Percentiles rank a stretch among this genome's conserved stretches.
phyloP scores from a whole-genome alignment of 2,797 vertebrate species.

The Todus mexicanus region DNA sequence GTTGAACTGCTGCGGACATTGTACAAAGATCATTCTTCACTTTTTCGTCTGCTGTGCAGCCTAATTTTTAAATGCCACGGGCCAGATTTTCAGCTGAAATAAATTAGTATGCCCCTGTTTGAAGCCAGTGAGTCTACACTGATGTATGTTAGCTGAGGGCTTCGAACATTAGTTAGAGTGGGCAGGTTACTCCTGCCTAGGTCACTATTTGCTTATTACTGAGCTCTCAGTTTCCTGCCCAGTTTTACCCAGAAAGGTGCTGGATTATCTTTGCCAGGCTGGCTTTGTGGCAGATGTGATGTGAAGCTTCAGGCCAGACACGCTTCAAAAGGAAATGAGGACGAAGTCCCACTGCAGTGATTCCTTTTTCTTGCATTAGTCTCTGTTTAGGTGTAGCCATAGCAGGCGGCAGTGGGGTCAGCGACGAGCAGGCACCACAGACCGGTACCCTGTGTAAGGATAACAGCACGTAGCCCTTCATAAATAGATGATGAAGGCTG shows the following conservation, averaged over 20 bases:
- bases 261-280: background rate
- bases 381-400: background rate
- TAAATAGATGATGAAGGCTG: background rate
- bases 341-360: background rate
- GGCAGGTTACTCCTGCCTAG: background rate
- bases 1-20: background rate
- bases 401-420: background rate
- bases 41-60: background rate
- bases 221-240: background rate
- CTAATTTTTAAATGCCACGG: background rate
- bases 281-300: background rate
- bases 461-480: background rate
- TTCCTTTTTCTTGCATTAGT: background rate
- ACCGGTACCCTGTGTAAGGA: background rate
- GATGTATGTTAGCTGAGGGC: background rate
- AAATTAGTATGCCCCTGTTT: background rate
- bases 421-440: background rate
- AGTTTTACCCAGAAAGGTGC: background rate
- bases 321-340: background rate
- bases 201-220: background rate
- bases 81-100: background rate
- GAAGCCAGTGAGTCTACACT: background rate
- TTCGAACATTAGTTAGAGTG: background rate
- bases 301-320: background rate
- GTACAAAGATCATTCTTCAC: background rate